Conservation (phyloP, 92 coral and sea anemone genomes). For the Epizoanthus stellaris region DNA sequence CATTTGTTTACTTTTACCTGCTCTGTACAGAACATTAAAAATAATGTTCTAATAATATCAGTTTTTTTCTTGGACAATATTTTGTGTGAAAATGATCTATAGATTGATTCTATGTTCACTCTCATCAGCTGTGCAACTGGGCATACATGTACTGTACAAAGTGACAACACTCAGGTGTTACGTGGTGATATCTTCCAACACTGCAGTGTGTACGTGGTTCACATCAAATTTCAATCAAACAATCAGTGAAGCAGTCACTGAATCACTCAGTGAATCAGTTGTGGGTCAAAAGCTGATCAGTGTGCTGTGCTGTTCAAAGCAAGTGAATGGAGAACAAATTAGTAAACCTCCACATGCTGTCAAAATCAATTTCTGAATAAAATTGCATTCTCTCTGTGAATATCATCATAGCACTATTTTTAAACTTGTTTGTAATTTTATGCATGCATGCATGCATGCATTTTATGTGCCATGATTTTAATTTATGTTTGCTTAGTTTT, state of each 20-base stretch:
- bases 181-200: not conserved
- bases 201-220: constrained; percentile 10
- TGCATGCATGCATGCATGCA: not conserved
- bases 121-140: not conserved
- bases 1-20: too few relatives aligned
- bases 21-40: too few relatives aligned
- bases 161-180: not conserved
- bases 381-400: not conserved
- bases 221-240: not conserved
- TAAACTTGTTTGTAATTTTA: constrained; percentile 2
- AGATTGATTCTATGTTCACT: not conserved
- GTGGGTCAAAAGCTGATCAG: constrained; percentile 5
- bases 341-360: constrained; percentile 1
- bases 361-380: not conserved
- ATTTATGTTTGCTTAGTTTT: constrained; percentile 1
- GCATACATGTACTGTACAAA: not conserved
- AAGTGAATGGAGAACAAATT: constrained; percentile 15
- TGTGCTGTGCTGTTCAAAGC: constrained; percentile 29
- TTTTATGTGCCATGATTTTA: constrained; percentile 9
- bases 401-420: too few relatives aligned
- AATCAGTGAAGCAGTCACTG: constrained; percentile 16
- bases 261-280: constrained; percentile 25
- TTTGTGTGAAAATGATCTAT: too few relatives aligned
- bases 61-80: too few relatives aligned
- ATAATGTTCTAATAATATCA: too few relatives aligned